These are phyloP conservation scores for Lepeophtheirus salmonis DNA, from an alignment of 1,140 invertebrate genomes.

Conservation along the genomic window DNA sequence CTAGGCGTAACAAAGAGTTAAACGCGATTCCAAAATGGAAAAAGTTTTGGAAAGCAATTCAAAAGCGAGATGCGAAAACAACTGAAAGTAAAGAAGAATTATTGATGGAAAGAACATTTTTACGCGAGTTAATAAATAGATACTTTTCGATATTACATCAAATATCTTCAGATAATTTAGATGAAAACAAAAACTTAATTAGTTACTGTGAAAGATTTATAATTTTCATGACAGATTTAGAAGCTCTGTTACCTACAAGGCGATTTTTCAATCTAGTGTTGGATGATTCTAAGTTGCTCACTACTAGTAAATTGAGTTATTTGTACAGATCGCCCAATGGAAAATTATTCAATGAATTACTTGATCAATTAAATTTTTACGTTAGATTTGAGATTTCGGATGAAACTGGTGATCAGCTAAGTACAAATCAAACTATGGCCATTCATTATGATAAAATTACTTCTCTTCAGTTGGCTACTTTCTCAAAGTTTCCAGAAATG, in stretches of 20 bases:
- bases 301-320: constrained; percentile 60
- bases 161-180: constrained; percentile 30
- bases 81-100: constrained; percentile 47
- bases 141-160: constrained; percentile 64
- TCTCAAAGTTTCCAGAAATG: constrained; percentile 72
- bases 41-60: constrained; percentile 75
- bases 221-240: constrained; percentile 86
- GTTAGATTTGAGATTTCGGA: constrained; percentile 94
- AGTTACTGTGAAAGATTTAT: constrained; percentile 87
- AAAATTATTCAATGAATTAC: constrained; percentile 68
- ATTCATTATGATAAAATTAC: constrained; percentile 79
- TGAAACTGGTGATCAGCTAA: constrained; percentile 78
- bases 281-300: constrained; percentile 83
- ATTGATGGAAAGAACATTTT: constrained; percentile 69
- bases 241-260: constrained; percentile 78
- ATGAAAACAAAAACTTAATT: constrained; percentile 35
- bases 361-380: constrained; percentile 93
- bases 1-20: constrained; percentile 26
- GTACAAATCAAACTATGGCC: constrained; percentile 77
- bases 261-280: constrained; percentile 91
- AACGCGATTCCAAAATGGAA: constrained; percentile 57
- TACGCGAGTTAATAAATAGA: constrained; percentile 70
- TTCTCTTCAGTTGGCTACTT: constrained; percentile 71
- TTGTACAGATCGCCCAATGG: constrained; percentile 58
- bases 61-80: constrained; percentile 54